Conservation (phyloP, 2,888 invertebrate genomes). For the Tipula helvola region DNA sequence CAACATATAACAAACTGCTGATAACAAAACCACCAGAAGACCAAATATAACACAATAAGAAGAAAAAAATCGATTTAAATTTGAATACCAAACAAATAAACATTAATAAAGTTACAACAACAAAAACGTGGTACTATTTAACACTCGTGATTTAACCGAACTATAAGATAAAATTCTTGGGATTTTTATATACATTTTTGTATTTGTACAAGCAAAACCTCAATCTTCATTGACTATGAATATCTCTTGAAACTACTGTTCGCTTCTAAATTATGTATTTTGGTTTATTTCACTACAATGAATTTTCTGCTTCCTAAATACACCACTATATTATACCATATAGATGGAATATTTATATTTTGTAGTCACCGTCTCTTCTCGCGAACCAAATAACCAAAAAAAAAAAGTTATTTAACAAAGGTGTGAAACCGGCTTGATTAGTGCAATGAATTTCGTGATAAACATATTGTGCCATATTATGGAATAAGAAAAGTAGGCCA, state of each 20-base stretch:
- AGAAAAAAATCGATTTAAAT: background rate
- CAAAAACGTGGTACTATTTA: background rate
- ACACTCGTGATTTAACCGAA: background rate
- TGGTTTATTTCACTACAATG: background rate
- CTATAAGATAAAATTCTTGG: background rate
- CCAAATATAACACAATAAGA: background rate
- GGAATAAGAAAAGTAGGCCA: no score
- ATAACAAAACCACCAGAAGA: background rate
- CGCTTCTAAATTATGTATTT: background rate
- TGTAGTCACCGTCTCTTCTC: no score
- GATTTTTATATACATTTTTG: background rate
- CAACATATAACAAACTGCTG: background rate
- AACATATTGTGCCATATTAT: no score
- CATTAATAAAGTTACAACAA: background rate
- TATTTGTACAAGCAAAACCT: background rate
- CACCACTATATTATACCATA: no score
- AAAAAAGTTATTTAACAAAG: no score
- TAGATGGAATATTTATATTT: no score
- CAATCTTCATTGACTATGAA: background rate
- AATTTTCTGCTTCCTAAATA: no score
- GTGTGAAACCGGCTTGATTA: no score
- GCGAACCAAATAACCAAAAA: no score
- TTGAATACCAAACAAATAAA: background rate
- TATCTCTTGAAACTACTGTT: background rate
- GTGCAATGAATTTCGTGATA: no score